Conservation (phyloP, 2,797 vertebrate genomes). For the Notoglanidium macrostoma region DNA sequence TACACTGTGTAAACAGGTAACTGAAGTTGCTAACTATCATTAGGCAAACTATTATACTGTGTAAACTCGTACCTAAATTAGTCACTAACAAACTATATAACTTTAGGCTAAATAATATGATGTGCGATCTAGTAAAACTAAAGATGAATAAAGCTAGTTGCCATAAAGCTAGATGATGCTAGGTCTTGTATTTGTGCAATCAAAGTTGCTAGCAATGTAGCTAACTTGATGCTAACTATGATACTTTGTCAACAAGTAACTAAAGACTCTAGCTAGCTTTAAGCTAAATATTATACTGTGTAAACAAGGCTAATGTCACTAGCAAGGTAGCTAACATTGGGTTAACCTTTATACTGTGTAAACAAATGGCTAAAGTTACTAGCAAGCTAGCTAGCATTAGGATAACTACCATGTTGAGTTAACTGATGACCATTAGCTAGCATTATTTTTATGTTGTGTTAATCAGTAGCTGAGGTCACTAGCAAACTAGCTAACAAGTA, state of each 20-base stretch:
- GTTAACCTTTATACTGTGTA: background rate
- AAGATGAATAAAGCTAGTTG: background rate
- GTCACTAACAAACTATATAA: too few relatives aligned
- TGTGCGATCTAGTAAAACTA: too few relatives aligned
- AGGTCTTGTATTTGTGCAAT: background rate
- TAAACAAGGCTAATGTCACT: background rate
- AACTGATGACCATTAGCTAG: background rate
- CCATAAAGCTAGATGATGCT: background rate
- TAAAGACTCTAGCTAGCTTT: background rate
- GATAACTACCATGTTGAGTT: background rate
- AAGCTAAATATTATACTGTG: background rate
- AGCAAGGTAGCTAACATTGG: background rate
- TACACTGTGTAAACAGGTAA: background rate
- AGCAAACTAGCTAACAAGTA: background rate
- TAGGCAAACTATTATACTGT: background rate
- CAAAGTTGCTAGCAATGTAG: background rate
- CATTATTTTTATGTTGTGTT: background rate
- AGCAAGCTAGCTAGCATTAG: constrained; percentile 5
- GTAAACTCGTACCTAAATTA: background rate
- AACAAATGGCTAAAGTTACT: background rate
- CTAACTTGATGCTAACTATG: background rate
- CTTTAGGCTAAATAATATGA: too few relatives aligned
- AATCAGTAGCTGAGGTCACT: background rate
- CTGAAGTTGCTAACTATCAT: background rate
- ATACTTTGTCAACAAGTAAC: background rate